Evolutionary conservation across 2,797 vertebrate species (phyloP).

Genomic region (Chaenodraco wilsoni): DNA sequence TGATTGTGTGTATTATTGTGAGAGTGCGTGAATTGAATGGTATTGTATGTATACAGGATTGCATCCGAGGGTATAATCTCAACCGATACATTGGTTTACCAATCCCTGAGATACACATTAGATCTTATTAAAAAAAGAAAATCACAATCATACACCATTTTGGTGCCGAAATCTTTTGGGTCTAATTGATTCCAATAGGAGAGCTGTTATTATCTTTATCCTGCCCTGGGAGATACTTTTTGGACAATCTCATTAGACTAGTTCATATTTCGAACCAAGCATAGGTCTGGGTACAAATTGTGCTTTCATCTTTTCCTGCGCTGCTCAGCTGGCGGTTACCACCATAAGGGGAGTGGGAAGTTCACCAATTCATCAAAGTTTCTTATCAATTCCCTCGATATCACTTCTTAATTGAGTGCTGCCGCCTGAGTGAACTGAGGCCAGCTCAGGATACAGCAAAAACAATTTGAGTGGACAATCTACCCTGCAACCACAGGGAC

Average conservation of each 20-base stretch:
- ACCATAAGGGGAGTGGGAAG: constrained; percentile 14
- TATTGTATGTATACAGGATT: too few relatives aligned
- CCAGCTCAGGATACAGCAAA: constrained; percentile 30
- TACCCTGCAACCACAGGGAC: constrained; percentile 18
- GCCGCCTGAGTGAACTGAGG: constrained; percentile 41
- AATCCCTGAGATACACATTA: constrained; percentile 21
- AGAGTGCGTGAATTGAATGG: background rate
- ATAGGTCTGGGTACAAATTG: constrained; percentile 49
- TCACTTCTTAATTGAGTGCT: constrained; percentile 56
- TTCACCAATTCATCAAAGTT: constrained; percentile 60
- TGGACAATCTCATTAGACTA: constrained; percentile 67
- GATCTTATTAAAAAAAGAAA: constrained; percentile 2
- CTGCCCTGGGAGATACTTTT: constrained; percentile 66
- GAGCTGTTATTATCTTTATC: constrained; percentile 64
- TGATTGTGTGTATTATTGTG: background rate
- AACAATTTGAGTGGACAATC: constrained; percentile 41
- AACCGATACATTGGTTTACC: constrained; percentile 12
- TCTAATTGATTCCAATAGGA: constrained; percentile 64
- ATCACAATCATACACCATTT: constrained; percentile 49
- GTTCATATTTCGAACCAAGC: constrained; percentile 57
- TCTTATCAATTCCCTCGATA: constrained; percentile 54
- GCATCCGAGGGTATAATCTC: constrained; percentile 7
- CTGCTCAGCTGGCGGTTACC: constrained; percentile 1
- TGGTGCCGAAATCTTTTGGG: constrained; percentile 48
- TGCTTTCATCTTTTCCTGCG: constrained; percentile 55